Base-by-base conservation (phyloP, 2,113 vertebrate species). In the Quiscalus mexicanus region DNA sequence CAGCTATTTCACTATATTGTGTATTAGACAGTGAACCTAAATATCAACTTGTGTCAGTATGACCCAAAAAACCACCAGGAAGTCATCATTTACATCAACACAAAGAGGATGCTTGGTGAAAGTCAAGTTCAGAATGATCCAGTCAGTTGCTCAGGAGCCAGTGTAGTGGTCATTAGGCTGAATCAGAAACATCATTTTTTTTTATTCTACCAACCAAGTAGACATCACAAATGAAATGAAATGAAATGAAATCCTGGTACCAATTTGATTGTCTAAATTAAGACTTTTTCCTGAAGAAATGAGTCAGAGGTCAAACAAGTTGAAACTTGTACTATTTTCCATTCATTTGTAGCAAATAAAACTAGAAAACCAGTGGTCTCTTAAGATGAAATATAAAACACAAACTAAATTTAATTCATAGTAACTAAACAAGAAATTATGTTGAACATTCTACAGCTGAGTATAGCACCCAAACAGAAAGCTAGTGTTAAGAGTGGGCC, bases 171-270 rank as follows among this genome's bases (percentile, higher is more conserved):
- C 55, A 89, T 56, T 82, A 79, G 53, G 47, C 16, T 86, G 84
- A 74, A 33, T 65, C 44, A 56, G 39, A 95, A 96, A 89, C 47
- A 49, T 81, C 37, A 37, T 37, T 37, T 95, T 82, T 59, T 62
- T 55, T 84, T 60, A 42, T 42, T 81, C 64, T 63, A 90, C 67
- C 19, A 96, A 64, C 14, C 74, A 69, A 49, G 23, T 64, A 74
- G 52, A 55, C 69, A 89, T 49, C 35, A 94, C 31, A 79, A 77
- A 95, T 11, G 41, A 94, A 93, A 93, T 60, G n/a, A 79, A 77
- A 95, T 11, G 41, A 79, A 77, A 95, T 11, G 41, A 94, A 93
- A 93, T 60, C 56, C 55, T 84, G 25, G 23, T 84, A 70, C 22
- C 22, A 1, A 94, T 91, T 17, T 81, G 33, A 93, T 77, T 83